phyloP scores from a whole-genome alignment of 2,113 vertebrate species.

The Cacatua alba region DNA sequence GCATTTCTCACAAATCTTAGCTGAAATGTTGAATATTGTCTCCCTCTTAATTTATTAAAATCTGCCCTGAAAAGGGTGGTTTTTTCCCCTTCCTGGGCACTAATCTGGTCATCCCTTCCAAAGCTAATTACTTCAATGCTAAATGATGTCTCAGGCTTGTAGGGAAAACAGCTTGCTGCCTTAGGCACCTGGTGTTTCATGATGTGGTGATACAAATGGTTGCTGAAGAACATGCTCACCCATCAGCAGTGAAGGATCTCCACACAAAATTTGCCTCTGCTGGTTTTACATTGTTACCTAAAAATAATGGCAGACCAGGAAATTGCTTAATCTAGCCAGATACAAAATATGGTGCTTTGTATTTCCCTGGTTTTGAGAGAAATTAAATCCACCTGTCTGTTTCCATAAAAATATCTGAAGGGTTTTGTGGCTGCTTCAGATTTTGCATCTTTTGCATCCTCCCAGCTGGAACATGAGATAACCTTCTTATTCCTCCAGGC shows the following conservation, averaged over 20 bases:
- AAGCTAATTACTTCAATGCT: not conserved
- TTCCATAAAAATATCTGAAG: not conserved
- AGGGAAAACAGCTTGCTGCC: not conserved
- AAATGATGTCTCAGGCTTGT: not conserved
- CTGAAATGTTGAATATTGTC: not conserved
- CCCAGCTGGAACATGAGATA: accelerated
- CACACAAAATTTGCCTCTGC: not conserved
- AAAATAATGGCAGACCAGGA: not conserved
- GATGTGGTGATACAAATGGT: not conserved
- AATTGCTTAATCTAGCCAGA: not conserved
- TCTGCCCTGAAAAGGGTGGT: not conserved
- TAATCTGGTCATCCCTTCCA: not conserved
- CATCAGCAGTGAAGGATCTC: not conserved
- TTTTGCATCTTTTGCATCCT: not conserved
- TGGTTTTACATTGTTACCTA: not conserved
- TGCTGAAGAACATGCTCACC: not conserved
- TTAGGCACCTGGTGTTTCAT: not conserved
- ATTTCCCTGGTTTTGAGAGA: not conserved
- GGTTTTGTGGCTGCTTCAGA: not conserved
- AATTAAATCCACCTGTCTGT: not conserved
- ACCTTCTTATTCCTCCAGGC: not conserved
- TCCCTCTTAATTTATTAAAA: not conserved
- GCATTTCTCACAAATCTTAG: not conserved
- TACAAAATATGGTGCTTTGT: not conserved
- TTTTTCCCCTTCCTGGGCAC: not conserved